These are phyloP conservation scores for Catajapyx aquilonaris DNA, from an alignment of 1,140 invertebrate species.

Conservation along the genomic window DNA sequence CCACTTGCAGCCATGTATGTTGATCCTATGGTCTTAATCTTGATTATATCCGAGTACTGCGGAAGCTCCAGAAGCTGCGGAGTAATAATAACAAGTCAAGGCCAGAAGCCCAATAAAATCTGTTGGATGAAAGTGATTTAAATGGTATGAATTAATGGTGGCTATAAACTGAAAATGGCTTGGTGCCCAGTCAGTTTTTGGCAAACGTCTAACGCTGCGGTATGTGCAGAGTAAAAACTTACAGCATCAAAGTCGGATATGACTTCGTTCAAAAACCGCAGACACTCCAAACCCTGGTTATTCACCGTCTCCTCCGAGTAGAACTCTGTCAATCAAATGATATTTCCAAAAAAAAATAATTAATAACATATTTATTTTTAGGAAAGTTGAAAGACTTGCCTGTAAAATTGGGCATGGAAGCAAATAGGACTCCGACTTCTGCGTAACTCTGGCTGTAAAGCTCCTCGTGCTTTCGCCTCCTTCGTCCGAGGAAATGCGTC, in stretches of 20 bases:
- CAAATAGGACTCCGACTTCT: conserved; percentile 78
- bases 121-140: too few relatives aligned
- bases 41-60: conserved; percentile 75
- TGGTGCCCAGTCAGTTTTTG: too few relatives aligned
- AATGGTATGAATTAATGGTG: too few relatives aligned
- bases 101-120: too few relatives aligned
- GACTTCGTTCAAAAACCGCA: conserved; percentile 91
- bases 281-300: conserved; percentile 86
- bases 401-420: conserved; percentile 85
- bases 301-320: conserved; percentile 90
- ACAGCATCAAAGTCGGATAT: conserved; percentile 95
- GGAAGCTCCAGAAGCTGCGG: conserved; percentile 61
- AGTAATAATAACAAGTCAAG: conserved; percentile 19
- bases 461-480: conserved; percentile 60
- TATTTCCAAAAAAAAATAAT: conserved; percentile 5
- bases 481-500: conserved; percentile 63
- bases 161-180: too few relatives aligned
- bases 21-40: conserved; percentile 94
- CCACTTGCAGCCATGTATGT: conserved; percentile 96
- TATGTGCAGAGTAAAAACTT: too few relatives aligned
- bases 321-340: conserved; percentile 44
- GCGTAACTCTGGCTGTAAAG: conserved; percentile 83
- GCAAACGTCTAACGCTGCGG: too few relatives aligned
- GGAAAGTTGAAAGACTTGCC: conserved; percentile 23
- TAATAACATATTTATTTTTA: neutral